Conservation (phyloP, 2,888 invertebrate species). For the Tenodera sinensis region DNA sequence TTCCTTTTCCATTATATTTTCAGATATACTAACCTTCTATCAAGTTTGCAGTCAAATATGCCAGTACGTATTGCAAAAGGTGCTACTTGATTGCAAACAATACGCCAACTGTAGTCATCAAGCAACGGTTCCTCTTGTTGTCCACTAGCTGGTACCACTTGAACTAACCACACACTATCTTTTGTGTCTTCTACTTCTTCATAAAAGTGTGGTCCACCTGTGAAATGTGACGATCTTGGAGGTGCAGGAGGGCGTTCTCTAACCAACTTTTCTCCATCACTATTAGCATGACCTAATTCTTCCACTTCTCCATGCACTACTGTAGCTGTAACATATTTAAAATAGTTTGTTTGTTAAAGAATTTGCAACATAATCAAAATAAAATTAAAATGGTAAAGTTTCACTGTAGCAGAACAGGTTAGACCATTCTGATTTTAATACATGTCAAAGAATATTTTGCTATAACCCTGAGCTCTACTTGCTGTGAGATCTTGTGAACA, state of each 20-base stretch:
- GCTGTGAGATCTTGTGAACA: too few species aligned
- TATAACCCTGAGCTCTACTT: too few species aligned
- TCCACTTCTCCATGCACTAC: conserved; percentile 36
- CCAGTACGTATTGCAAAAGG: conserved; percentile 50
- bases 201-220: conserved; percentile 37
- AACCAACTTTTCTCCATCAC: conserved; percentile 2
- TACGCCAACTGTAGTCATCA: conserved; percentile 44
- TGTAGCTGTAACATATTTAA: conserved; percentile 32
- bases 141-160: conserved; percentile 41
- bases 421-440: too few species aligned
- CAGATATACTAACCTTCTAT: conserved; percentile 41
- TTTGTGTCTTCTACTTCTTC: conserved; percentile 51
- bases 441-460: too few species aligned
- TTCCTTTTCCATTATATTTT: too few species aligned
- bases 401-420: too few species aligned
- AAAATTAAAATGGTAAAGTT: too few species aligned
- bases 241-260: conserved; percentile 21
- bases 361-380: too few species aligned
- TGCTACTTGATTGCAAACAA: conserved; percentile 43
- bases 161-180: conserved; percentile 53
- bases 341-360: neutral
- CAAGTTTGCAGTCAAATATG: conserved; percentile 48
- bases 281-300: conserved; percentile 29
- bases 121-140: conserved; percentile 37
- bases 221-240: conserved; percentile 35